Percentiles rank a stretch among this genome's conserved stretches.
Conservation (phyloP, 2,113 vertebrate genomes). For the Colaptes auratus region DNA sequence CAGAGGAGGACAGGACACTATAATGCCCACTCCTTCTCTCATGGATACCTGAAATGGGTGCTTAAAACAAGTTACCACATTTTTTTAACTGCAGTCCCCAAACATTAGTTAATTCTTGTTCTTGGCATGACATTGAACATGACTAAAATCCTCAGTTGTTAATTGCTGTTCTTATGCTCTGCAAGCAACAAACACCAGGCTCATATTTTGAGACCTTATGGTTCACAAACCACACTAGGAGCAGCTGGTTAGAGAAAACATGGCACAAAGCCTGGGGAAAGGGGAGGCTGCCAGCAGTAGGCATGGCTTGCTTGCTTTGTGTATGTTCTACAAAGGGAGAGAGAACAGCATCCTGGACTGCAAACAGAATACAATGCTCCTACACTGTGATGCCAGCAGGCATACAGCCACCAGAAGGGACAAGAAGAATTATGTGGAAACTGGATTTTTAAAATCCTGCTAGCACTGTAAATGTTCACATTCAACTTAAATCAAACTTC, state of each 20-base stretch:
- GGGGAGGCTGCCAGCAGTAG: not conserved
- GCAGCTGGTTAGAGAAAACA: not conserved
- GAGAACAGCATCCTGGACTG: not conserved
- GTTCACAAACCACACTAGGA: not conserved
- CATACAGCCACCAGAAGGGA: not conserved
- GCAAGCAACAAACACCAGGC: not conserved
- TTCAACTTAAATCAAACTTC: not conserved
- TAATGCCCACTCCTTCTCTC: not conserved
- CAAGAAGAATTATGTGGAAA: not conserved
- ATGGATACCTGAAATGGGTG: not conserved
- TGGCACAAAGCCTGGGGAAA: not conserved
- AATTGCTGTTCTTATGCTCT: not conserved
- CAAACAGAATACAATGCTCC: not conserved
- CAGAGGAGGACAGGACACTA: not conserved
- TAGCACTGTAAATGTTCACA: not conserved
- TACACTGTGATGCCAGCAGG: not conserved
- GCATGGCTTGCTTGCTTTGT: not conserved
- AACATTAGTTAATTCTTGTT: not conserved
- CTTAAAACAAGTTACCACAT: not conserved
- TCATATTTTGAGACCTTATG: not conserved
- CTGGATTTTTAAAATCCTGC: not conserved
- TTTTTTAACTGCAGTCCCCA: not conserved
- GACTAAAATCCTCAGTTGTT: not conserved
- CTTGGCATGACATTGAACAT: not conserved
- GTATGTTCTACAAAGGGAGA: not conserved